Evolutionary conservation across 2,797 vertebrate genomes (phyloP).

Genomic region (Notamacropus eugenii): DNA sequence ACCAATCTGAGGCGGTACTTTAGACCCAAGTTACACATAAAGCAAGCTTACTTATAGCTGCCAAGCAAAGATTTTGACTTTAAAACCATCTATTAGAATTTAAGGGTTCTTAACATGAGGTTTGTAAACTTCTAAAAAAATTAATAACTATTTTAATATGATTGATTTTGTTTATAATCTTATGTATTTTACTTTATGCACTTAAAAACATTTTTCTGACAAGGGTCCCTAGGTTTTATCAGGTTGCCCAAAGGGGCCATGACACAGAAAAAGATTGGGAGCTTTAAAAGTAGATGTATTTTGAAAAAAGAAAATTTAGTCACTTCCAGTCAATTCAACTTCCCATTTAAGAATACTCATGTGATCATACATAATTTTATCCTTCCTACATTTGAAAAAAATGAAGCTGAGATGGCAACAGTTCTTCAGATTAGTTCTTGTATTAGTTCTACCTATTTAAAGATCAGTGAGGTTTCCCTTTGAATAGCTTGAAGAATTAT

Average conservation of each 20-base stretch:
- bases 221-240: neutral
- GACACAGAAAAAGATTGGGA: neutral
- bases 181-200: neutral
- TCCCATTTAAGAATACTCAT: neutral
- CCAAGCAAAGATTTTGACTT: conserved; percentile 4
- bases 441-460: conserved; percentile 14
- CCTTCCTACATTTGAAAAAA: neutral
- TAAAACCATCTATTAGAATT: conserved; percentile 32
- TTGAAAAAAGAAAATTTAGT: neutral
- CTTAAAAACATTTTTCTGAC: neutral
- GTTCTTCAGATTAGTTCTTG: neutral
- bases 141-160: neutral
- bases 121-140: neutral
- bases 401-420: neutral
- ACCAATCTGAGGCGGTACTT: neutral
- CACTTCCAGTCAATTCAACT: neutral
- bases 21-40: conserved; percentile 32
- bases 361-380: neutral
- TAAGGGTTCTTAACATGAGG: neutral
- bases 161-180: neutral
- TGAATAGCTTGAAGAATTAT: conserved; percentile 66
- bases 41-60: conserved; percentile 5
- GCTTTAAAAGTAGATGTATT: neutral
- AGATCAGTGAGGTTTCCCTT: conserved; percentile 39
- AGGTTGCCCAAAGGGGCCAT: neutral